phyloP scores from a whole-genome alignment of 1,140 invertebrate species.

The Neodiprion pinetum region DNA sequence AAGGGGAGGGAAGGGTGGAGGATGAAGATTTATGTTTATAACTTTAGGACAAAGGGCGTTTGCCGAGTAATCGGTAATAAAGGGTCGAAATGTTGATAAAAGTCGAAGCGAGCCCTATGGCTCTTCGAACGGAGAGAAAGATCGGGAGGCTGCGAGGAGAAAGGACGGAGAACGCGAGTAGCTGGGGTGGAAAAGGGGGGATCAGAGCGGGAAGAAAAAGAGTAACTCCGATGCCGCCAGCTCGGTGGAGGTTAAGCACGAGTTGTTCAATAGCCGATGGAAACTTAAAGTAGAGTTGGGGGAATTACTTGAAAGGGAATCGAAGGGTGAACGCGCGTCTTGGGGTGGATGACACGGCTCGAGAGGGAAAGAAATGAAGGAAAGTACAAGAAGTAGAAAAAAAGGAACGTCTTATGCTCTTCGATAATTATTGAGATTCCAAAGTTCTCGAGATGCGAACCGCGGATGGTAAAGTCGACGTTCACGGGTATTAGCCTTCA shows the following conservation, averaged over 20 bases:
- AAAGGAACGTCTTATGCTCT: background rate
- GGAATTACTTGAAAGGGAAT: constrained; percentile 16
- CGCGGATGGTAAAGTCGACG: background rate
- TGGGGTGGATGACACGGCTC: background rate
- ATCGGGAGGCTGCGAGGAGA: background rate
- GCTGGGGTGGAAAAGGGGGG: background rate
- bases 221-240: background rate
- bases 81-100: constrained; percentile 11
- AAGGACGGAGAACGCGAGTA: background rate
- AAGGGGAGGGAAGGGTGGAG: background rate
- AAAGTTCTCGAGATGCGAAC: background rate
- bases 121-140: background rate
- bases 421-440: constrained; percentile 8
- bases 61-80: constrained; percentile 7
- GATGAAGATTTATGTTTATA: constrained; percentile 44
- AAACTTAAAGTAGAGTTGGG: constrained; percentile 12
- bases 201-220: background rate
- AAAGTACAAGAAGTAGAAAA: constrained; percentile 1
- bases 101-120: background rate
- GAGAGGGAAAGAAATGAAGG: background rate
- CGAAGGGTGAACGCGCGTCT: constrained; percentile 12
- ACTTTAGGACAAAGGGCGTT: constrained; percentile 35
- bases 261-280: constrained; percentile 12
- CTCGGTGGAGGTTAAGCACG: constrained; percentile 8
- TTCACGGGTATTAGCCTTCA: background rate